phyloP scores from a whole-genome alignment of 2,888 invertebrate genomes.

The Cryptocheilus praepositus region DNA sequence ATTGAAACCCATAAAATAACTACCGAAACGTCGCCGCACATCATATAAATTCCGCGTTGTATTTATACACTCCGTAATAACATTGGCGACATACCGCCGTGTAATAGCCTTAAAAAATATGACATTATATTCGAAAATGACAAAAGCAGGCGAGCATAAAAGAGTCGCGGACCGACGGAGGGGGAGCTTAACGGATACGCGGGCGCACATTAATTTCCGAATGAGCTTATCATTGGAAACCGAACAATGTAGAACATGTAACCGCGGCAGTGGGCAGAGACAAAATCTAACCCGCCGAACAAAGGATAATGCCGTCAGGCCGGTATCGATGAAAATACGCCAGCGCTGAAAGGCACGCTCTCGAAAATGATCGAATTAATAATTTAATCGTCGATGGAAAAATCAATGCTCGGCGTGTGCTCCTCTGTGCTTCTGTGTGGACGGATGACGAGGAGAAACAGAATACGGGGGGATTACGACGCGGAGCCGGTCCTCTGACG shows the following conservation, averaged over 20 bases:
- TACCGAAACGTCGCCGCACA: too few species aligned
- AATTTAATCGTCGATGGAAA: slow-evolving; percentile 36
- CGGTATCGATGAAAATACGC: background rate
- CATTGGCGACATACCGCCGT: background rate
- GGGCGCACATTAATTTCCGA: too few species aligned
- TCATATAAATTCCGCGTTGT: too few species aligned
- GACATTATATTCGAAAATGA: too few species aligned
- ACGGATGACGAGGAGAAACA: background rate
- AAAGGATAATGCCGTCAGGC: background rate
- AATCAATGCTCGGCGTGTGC: slow-evolving; percentile 40
- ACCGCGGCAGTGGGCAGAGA: too few species aligned
- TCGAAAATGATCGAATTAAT: slow-evolving; percentile 7
- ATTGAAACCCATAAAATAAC: too few species aligned
- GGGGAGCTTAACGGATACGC: too few species aligned
- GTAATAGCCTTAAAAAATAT: background rate
- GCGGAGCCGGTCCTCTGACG: slow-evolving; percentile 1
- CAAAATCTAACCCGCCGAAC: background rate
- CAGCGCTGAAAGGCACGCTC: slow-evolving; percentile 11
- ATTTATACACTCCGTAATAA: too few species aligned
- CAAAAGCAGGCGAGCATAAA: too few species aligned
- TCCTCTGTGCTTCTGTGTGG: too few species aligned
- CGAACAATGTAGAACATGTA: too few species aligned
- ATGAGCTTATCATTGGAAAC: too few species aligned
- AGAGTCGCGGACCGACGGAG: background rate
- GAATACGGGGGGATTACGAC: background rate